Conservation (phyloP, 2,113 vertebrate species). For the Isurus oxyrinchus region DNA sequence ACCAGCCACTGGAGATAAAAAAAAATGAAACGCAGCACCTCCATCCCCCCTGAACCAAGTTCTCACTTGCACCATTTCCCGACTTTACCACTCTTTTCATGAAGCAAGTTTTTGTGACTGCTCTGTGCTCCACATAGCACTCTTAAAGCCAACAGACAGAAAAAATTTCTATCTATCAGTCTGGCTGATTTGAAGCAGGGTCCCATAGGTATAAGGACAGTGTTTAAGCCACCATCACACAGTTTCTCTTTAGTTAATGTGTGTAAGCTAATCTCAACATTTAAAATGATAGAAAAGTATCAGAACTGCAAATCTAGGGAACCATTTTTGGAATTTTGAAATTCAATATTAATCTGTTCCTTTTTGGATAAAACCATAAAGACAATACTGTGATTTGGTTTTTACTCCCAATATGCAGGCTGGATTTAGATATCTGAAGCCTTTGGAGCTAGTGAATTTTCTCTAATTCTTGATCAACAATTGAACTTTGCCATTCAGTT, state of each 20-base stretch:
- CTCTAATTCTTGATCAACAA: not conserved
- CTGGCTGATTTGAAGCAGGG: not conserved
- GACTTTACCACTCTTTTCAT: not conserved
- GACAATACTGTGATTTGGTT: not conserved
- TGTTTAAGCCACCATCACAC: not conserved
- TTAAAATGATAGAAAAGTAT: not conserved
- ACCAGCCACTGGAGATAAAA: not conserved
- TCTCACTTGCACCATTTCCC: not conserved
- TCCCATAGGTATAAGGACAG: not conserved
- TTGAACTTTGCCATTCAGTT: not conserved
- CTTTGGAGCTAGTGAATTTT: not conserved
- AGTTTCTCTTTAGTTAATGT: not conserved
- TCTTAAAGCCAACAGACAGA: not conserved
- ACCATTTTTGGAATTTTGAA: not conserved
- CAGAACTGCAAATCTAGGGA: not conserved
- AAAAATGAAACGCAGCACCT: not conserved
- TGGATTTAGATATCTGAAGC: not conserved
- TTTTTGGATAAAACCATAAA: not conserved
- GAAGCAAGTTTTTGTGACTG: not conserved
- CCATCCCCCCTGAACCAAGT: not conserved
- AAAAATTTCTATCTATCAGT: not conserved
- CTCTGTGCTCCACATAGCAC: not conserved
- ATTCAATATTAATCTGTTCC: not conserved
- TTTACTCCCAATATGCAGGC: not conserved
- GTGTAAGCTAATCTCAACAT: not conserved